Base-by-base conservation (phyloP, 2,113 vertebrate species). In the Ictidomys tridecemlineatus region DNA sequence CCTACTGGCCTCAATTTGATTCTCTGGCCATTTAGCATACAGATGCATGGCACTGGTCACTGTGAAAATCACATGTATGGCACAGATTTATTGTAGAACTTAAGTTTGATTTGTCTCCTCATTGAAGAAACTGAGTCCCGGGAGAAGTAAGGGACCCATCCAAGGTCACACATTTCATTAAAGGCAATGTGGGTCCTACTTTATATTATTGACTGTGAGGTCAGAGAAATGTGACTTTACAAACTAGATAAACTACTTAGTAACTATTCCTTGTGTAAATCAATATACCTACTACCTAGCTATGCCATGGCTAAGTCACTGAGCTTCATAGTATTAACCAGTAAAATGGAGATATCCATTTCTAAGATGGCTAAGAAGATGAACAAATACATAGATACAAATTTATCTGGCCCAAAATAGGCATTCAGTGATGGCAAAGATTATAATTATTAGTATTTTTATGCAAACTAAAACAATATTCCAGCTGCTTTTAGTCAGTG, bases 1-100 rank as follows among this genome's bases (percentile, higher is more conserved):
- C 61, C 77, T 80, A 37, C 8, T 84, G 69, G 53, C 61, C 90
- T 95, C 83, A 89, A 13, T 93, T 95, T 84, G 26, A 95, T 77
- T 89, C 63, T 48, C 45, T 24, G 74, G n/a, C 39, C 42, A 80
- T 18, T 73, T 65, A 89, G 37, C 61, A 37, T 74, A 56, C n/a
- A 89, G 69, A 92, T 22, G 11, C 63, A 79, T 14, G 73, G 20
- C 63, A 58, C 13, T 58, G 63, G 8, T 56, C 56, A 24, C 39
- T 86, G 30, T 30, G 32, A 80, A 34, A 93, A 92, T 1, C 70
- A 20, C 32, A 85, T 13, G 1, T 58, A 22, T 84, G 18, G 7
- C 42, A 53, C 34, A 56, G 63, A 85, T 5, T 58, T 8, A 78
- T 5, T 42, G 10, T 3, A 82, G 26, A 95, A 91, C 76, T 89